phyloP scores from a whole-genome alignment of 2,888 invertebrate genomes.

The Drosophila macrothrix region DNA sequence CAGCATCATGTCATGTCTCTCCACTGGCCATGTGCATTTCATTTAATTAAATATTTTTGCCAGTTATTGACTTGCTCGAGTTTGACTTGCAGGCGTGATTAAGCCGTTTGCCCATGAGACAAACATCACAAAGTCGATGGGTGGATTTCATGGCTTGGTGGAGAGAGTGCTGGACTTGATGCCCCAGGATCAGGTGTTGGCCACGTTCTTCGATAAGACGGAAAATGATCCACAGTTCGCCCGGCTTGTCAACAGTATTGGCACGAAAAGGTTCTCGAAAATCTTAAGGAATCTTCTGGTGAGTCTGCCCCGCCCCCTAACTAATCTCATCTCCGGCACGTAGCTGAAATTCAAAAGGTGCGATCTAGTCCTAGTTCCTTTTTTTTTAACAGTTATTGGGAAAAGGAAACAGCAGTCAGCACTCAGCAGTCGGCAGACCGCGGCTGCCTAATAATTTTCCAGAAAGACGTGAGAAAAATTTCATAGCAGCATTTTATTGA shows the following conservation, averaged over 20 bases:
- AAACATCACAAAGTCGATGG: constrained; percentile 58
- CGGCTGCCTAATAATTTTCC: constrained; percentile 72
- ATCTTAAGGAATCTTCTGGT: constrained; percentile 83
- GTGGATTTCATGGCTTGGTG: constrained; percentile 83
- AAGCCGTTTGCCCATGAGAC: constrained; percentile 23
- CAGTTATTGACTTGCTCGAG: constrained; percentile 27
- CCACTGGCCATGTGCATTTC: constrained; percentile 37
- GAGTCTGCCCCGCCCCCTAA: constrained; percentile 40
- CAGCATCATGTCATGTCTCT: background rate
- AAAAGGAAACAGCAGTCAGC: constrained; percentile 37
- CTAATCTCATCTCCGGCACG: constrained; percentile 39
- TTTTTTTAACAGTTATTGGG: constrained; percentile 42
- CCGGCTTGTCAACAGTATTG: constrained; percentile 82
- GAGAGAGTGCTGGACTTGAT: constrained; percentile 82
- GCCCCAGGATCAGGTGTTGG: constrained; percentile 84
- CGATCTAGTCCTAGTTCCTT: constrained; percentile 26
- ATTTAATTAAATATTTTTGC: constrained; percentile 55
- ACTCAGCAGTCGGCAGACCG: constrained; percentile 33
- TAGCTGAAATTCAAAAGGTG: constrained; percentile 33
- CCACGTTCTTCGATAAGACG: constrained; percentile 84
- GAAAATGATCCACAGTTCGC: constrained; percentile 83
- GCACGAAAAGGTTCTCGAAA: constrained; percentile 80
- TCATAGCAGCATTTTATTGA: constrained; percentile 62
- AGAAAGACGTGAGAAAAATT: constrained; percentile 74
- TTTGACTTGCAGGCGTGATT: constrained; percentile 35